phyloP scores from a whole-genome alignment of 2,113 vertebrate genomes.

The Hipposideros armiger region DNA sequence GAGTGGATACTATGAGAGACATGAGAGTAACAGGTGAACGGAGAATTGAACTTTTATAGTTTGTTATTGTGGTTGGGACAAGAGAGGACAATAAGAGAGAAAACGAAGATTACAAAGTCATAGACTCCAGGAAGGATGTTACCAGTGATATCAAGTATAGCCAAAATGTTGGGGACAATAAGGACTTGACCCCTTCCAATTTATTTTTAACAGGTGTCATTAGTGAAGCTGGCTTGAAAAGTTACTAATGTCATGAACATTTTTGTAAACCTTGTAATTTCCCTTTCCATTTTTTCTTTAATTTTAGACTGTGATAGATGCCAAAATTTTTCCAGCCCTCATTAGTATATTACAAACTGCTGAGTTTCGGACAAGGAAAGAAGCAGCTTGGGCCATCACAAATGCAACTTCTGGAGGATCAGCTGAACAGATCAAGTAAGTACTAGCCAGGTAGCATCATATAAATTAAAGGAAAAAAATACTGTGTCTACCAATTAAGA shows the following conservation, averaged over 20 bases:
- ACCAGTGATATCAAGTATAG: not conserved
- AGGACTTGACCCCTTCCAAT: not conserved
- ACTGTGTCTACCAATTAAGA: not conserved
- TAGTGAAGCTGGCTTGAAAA: slow-evolving; percentile 38
- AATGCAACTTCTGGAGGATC: slow-evolving; percentile 98
- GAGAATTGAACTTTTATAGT: slow-evolving; percentile 8
- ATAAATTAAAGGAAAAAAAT: slow-evolving; percentile 45
- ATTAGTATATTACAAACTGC: slow-evolving; percentile 98
- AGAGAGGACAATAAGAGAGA: not conserved
- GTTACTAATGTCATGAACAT: not conserved
- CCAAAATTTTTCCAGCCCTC: slow-evolving; percentile 95
- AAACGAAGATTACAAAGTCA: slow-evolving; percentile 19
- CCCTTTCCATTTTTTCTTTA: slow-evolving; percentile 59
- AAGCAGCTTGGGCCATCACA: slow-evolving; percentile 99
- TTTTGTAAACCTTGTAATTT: slow-evolving; percentile 33
- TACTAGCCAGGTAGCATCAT: not conserved
- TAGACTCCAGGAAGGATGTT: not conserved
- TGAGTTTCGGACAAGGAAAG: slow-evolving; percentile 98
- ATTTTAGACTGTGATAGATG: slow-evolving; percentile 96
- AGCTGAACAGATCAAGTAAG: slow-evolving; percentile 96
- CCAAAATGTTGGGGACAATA: not conserved
- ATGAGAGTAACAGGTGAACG: not conserved
- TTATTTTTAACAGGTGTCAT: slow-evolving; percentile 1
- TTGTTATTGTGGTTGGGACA: not conserved
- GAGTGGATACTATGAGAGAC: not conserved